Evolutionary conservation across 2,888 invertebrate genomes (phyloP).

Genomic region (Cantharis nigra): DNA sequence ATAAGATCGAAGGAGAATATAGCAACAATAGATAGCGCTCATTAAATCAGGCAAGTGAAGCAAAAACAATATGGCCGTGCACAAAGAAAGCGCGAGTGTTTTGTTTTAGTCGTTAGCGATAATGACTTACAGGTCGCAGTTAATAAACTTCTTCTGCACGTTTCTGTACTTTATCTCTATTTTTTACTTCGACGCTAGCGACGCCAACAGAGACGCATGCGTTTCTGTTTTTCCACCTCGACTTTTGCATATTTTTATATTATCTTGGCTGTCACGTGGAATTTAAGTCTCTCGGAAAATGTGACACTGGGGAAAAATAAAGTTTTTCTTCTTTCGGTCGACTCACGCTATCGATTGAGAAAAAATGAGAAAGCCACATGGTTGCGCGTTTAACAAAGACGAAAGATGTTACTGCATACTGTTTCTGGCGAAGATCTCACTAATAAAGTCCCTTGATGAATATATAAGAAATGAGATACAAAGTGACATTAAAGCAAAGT

Average conservation of each 20-base stretch:
- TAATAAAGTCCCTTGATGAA: constrained; percentile 55
- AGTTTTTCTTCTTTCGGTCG: constrained; percentile 33
- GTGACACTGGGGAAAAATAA: constrained; percentile 53
- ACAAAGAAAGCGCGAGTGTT: constrained; percentile 52
- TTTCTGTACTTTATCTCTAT: constrained; percentile 23
- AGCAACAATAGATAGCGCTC: constrained; percentile 41
- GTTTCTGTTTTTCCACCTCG: not conserved
- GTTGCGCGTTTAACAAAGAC: constrained; percentile 16
- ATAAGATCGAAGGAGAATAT: constrained; percentile 9
- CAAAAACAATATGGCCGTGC: constrained; percentile 54
- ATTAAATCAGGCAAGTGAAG: constrained; percentile 53
- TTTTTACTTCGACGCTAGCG: constrained; percentile 11
- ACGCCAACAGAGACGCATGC: constrained; percentile 11
- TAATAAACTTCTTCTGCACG: constrained; percentile 35
- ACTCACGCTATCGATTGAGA: constrained; percentile 21
- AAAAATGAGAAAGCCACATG: constrained; percentile 15
- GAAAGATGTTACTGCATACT: constrained; percentile 16
- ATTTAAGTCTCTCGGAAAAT: constrained; percentile 51
- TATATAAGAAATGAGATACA: constrained; percentile 55
- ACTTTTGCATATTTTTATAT: constrained; percentile 31
- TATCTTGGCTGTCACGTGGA: constrained; percentile 45
- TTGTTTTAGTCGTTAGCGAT: constrained; percentile 54
- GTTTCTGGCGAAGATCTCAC: constrained; percentile 40
- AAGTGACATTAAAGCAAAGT: constrained; percentile 53
- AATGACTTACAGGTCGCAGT: constrained; percentile 50